phyloP scores from a whole-genome alignment of 1,140 invertebrate species.

The Drosophila truncata region DNA sequence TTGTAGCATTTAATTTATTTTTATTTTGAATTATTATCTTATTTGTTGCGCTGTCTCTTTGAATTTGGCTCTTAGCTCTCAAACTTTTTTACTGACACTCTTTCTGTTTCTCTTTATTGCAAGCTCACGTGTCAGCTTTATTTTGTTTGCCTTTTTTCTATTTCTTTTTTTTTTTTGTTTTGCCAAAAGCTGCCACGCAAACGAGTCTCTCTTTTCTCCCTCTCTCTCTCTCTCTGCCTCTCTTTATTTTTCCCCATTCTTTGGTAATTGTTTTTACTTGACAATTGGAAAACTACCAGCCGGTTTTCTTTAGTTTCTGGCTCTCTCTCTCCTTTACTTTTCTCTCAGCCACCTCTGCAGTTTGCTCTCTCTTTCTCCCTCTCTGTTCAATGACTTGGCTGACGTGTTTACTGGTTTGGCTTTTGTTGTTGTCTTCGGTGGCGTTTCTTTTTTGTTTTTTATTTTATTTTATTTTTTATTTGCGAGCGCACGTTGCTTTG shows the following conservation, averaged over 20 bases:
- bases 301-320: conserved; percentile 43
- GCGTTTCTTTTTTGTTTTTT: conserved; percentile 37
- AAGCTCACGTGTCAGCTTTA: conserved; percentile 46
- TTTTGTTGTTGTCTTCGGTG: conserved; percentile 44
- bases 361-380: not conserved
- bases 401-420: conserved; percentile 70
- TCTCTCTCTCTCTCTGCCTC: conserved; percentile 10
- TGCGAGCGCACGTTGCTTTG: conserved; percentile 69
- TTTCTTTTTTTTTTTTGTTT: conserved; percentile 15
- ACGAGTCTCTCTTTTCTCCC: conserved; percentile 22
- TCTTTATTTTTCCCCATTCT: conserved; percentile 23
- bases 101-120: conserved; percentile 15
- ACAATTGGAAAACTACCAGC: conserved; percentile 61
- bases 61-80: not conserved
- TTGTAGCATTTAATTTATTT: not conserved
- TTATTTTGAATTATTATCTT: conserved; percentile 1
- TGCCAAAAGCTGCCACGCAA: conserved; percentile 65
- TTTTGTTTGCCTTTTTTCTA: conserved; percentile 35
- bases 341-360: not conserved
- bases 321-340: conserved; percentile 23
- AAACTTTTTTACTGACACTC: not conserved
- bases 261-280: conserved; percentile 48
- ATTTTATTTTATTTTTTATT: conserved; percentile 41
- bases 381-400: conserved; percentile 47
- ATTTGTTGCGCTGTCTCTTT: conserved; percentile 1